Conservation (phyloP, 2,888 invertebrate species). For the Hipparchia sbordonii region DNA sequence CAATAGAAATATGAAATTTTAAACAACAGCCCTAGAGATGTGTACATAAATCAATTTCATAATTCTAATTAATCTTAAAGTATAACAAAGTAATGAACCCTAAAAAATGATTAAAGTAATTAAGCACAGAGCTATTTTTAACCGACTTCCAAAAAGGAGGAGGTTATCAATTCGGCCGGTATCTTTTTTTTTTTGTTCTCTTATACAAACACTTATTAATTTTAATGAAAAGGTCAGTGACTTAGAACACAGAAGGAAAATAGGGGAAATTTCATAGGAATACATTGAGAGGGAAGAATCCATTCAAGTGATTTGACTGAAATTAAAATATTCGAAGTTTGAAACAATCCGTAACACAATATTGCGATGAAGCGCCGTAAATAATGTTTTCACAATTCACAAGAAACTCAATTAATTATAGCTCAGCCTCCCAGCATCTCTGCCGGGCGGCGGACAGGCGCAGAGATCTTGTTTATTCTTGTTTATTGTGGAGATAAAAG, state of each 20-base stretch:
- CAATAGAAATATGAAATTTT: too few species aligned
- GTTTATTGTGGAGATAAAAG: slow-evolving; percentile 5
- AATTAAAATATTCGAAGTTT: slow-evolving; percentile 18
- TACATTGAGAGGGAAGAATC: neutral
- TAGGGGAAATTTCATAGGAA: neutral
- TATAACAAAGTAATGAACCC: too few species aligned
- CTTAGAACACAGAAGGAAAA: neutral
- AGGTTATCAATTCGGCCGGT: too few species aligned
- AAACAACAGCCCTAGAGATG: too few species aligned
- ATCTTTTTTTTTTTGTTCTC: too few species aligned
- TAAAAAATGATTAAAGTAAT: too few species aligned
- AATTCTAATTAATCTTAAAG: too few species aligned
- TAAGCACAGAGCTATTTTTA: too few species aligned
- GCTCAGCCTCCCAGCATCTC: slow-evolving; percentile 14
- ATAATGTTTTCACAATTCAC: slow-evolving; percentile 62
- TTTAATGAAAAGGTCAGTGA: too few species aligned
- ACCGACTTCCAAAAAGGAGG: too few species aligned
- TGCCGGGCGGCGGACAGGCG: neutral
- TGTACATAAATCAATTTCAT: too few species aligned
- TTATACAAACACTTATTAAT: too few species aligned
- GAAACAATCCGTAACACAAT: slow-evolving; percentile 25
- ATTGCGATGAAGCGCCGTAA: slow-evolving; percentile 43
- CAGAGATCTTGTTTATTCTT: neutral
- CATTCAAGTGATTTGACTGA: neutral
- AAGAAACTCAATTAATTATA: slow-evolving; percentile 50